These are phyloP conservation scores for Trichogramma evanescens DNA, from an alignment of 2,888 invertebrate species.

Conservation along the genomic window DNA sequence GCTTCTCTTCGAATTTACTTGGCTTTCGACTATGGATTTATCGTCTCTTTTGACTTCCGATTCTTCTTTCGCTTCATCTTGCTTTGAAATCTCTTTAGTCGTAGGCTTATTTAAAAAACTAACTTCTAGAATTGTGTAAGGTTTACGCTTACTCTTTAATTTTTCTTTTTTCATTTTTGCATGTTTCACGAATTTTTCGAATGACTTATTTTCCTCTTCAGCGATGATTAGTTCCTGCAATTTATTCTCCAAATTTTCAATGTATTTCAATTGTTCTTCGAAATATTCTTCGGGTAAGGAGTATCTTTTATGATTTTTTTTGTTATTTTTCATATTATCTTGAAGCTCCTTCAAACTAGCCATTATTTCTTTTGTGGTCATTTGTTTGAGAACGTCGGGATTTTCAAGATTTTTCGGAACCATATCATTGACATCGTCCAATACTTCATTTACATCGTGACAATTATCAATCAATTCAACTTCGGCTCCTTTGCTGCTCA, in stretches of 20 bases:
- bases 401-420: conserved; percentile 26
- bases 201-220: conserved; percentile 34
- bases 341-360: conserved; percentile 36
- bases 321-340: conserved; percentile 21
- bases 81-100: too few species aligned
- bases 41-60: too few species aligned
- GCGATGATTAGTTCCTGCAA: conserved; percentile 35
- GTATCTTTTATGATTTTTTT: conserved; percentile 25
- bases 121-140: too few species aligned
- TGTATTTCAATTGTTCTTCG: conserved; percentile 34
- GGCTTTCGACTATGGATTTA: too few species aligned
- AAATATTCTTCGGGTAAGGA: conserved; percentile 35
- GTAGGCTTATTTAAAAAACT: too few species aligned
- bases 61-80: too few species aligned
- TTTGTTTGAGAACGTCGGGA: conserved; percentile 28
- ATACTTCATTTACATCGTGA: too few species aligned
- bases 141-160: too few species aligned
- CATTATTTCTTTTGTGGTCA: conserved; percentile 32
- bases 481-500: conserved; percentile 1
- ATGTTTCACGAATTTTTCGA: conserved; percentile 7
- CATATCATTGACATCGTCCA: conserved; percentile 20
- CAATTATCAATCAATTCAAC: too few species aligned
- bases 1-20: too few species aligned
- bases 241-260: conserved; percentile 36
- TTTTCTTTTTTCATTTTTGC: too few species aligned